These are phyloP conservation scores for Adelosebastes latens DNA, from an alignment of 2,797 vertebrate species.

Conservation along the genomic window DNA sequence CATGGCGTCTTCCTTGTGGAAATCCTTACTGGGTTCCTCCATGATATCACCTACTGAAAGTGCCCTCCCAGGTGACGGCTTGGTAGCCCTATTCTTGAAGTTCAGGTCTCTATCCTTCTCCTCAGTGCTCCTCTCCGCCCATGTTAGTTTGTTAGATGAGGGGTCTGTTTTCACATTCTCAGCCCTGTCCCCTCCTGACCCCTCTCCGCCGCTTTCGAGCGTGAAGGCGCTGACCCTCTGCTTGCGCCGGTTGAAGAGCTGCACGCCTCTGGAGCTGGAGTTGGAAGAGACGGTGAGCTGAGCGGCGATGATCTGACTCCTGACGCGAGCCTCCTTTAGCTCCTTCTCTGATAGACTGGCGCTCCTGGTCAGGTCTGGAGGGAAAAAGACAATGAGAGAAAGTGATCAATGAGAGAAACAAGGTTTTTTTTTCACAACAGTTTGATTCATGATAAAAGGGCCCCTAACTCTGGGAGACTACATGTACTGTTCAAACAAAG, in stretches of 20 bases:
- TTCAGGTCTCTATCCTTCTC: constrained; percentile 72
- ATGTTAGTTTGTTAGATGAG: constrained; percentile 73
- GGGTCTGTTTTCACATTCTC: constrained; percentile 65
- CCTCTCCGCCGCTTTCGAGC: constrained; percentile 78
- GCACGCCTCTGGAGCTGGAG: constrained; percentile 91
- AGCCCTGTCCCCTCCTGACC: constrained; percentile 48
- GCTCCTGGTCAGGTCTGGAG: constrained; percentile 88
- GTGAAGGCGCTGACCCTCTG: constrained; percentile 92
- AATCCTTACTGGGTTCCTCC: constrained; percentile 79
- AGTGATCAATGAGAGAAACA: constrained; percentile 21
- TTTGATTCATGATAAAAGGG: constrained; percentile 8
- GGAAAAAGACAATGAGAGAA: constrained; percentile 30
- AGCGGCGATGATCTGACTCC: constrained; percentile 92
- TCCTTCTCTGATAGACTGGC: constrained; percentile 93
- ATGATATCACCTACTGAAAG: constrained; percentile 70
- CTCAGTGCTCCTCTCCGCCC: constrained; percentile 80
- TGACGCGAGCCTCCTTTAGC: constrained; percentile 90
- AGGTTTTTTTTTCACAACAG: not conserved
- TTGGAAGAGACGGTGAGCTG: constrained; percentile 91
- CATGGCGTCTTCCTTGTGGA: constrained; percentile 58
- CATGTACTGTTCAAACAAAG: constrained; percentile 33
- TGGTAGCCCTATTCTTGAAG: constrained; percentile 62
- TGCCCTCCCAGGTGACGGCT: constrained; percentile 42
- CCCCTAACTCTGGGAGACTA: constrained; percentile 2
- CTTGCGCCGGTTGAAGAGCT: constrained; percentile 93